Evolutionary conservation across 1,140 invertebrate genomes (phyloP), one percentile per base, ranked within the genome.

Genomic region (Tetranychus cinnabarinus): DNA sequence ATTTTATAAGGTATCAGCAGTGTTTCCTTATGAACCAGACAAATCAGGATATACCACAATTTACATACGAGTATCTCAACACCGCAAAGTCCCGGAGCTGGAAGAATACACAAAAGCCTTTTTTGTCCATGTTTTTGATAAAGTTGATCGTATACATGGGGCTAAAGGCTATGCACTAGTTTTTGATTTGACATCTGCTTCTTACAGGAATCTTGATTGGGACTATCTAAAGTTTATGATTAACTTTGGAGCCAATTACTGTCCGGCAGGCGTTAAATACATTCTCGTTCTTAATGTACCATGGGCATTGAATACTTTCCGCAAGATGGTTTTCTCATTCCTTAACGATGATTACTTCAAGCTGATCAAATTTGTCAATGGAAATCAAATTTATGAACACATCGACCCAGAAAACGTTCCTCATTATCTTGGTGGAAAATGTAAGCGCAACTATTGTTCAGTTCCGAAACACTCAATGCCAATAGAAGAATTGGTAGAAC

Each of bases 401-500:
- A 66, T 67, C 46, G 65, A 61, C 23, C 6, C 7, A n/a, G 60
- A 65, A 59, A 59, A 56, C n/a, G 42, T 66, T 6, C 66, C 61
- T n/a, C 23, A 67, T n/a, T 66, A 60, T 59, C 54, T 67, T 47
- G 65, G 63, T 31, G 65, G 65, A 31, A 36, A 46, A 15, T 57
- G 59, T 58, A 54, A 56, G 34, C 60, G 58, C 23, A 58, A 64
- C 46, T 65, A 65, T 57, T 50, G 59, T 36, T 12, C 13, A 34
- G 62, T 61, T 33, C 62, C 64, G 13, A 58, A 39, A 37, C 59
- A 59, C 33, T 50, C 54, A 15, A 35, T 15, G 31, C 47, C 52
- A 34, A 23, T 65, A 3, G 35, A 54, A n/a, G 15, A 62, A 13
- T 31, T 62, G 34, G 46, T 46, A 8, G 46, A 58, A 45, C 13